Conservation (phyloP, 2,888 invertebrate genomes). For the Cryptus viduatorius region DNA sequence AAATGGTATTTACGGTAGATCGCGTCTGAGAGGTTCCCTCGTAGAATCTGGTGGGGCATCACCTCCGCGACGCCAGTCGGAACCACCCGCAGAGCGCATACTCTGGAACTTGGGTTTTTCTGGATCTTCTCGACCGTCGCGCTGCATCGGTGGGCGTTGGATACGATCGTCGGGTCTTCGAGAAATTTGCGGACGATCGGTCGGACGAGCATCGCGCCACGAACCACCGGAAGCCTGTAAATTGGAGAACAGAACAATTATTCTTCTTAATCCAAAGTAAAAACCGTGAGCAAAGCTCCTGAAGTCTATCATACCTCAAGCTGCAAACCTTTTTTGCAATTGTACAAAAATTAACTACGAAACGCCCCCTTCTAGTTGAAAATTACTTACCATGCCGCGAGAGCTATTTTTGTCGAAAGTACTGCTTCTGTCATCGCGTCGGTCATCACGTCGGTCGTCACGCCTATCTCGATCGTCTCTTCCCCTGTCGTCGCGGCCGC, state of each 20-base stretch:
- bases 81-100: slow-evolving; percentile 39
- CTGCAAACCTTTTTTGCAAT: too few relatives aligned
- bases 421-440: slow-evolving; percentile 64
- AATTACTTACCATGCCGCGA: slow-evolving; percentile 68
- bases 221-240: slow-evolving; percentile 72
- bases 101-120: slow-evolving; percentile 62
- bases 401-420: slow-evolving; percentile 54
- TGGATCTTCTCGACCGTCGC: slow-evolving; percentile 53
- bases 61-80: slow-evolving; percentile 56
- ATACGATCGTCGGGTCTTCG: slow-evolving; percentile 56
- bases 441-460: slow-evolving; percentile 64
- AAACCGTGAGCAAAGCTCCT: neutral
- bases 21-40: slow-evolving; percentile 49
- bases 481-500: slow-evolving; percentile 66
- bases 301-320: too few relatives aligned
- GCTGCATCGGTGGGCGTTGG: slow-evolving; percentile 44
- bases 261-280: too few relatives aligned
- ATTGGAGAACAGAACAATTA: neutral
- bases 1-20: slow-evolving; percentile 55
- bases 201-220: slow-evolving; percentile 66
- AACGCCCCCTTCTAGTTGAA: neutral
- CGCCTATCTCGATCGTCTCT: slow-evolving; percentile 70
- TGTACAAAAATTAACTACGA: neutral
- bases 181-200: slow-evolving; percentile 43
- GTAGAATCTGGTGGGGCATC: slow-evolving; percentile 47